Conservation (phyloP, 2,113 vertebrate species). For the Zosterops hypoxanthus region DNA sequence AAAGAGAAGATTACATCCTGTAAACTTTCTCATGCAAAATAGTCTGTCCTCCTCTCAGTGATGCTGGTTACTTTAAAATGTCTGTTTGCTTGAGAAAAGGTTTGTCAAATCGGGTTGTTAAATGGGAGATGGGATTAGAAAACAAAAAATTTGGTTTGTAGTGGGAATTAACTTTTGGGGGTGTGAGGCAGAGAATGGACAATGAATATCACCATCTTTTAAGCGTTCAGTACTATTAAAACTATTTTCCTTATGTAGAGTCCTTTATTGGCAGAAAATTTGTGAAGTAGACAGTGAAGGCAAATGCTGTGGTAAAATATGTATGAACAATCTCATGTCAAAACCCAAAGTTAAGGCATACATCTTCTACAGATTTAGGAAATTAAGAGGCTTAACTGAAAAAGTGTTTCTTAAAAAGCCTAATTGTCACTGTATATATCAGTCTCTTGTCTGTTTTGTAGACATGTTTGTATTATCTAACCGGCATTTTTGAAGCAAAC, state of each 20-base stretch:
- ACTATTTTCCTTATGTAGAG: background rate
- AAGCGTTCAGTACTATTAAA: background rate
- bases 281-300: background rate
- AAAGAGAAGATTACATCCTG: background rate
- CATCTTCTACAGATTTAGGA: background rate
- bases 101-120: background rate
- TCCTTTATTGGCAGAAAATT: background rate
- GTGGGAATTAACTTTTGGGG: background rate
- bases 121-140: background rate
- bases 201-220: background rate
- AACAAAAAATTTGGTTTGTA: background rate
- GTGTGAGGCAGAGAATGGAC: background rate
- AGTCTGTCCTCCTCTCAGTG: background rate
- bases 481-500: background rate
- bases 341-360: background rate
- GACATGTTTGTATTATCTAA: background rate
- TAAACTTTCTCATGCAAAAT: slow-evolving; percentile 19
- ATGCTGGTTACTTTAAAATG: background rate
- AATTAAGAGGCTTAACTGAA: background rate
- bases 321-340: background rate
- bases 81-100: background rate
- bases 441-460: background rate
- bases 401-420: background rate
- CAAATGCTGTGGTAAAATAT: background rate
- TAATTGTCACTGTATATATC: background rate